Percentiles rank a stretch among this genome's conserved stretches.
Evolutionary conservation across 2,113 vertebrate species (phyloP).

Genomic region (Mola mola): DNA sequence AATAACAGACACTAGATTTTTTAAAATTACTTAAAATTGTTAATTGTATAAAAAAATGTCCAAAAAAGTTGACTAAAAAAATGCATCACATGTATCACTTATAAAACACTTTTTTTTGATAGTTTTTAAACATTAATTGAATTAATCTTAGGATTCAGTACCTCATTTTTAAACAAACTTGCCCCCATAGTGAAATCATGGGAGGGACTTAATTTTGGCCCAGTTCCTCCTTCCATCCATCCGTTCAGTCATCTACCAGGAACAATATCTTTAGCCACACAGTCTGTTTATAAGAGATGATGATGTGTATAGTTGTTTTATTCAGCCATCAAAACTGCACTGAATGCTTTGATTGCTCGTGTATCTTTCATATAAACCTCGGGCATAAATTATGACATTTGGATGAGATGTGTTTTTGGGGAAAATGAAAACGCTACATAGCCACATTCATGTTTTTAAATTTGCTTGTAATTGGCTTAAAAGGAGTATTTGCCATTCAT

Average conservation of each 20-base stretch:
- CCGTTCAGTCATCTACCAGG: neutral
- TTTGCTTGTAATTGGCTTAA: constrained; percentile 23
- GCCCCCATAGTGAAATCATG: constrained; percentile 13
- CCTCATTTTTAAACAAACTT: too few relatives aligned
- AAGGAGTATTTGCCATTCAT: constrained; percentile 31
- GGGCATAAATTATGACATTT: constrained; percentile 20
- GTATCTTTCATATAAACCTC: constrained; percentile 9
- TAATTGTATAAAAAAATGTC: too few relatives aligned
- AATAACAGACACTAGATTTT: too few relatives aligned
- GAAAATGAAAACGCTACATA: neutral
- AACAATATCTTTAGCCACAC: constrained; percentile 1
- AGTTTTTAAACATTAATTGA: too few relatives aligned
- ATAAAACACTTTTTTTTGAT: too few relatives aligned
- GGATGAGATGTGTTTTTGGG: constrained; percentile 1
- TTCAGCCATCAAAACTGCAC: constrained; percentile 11
- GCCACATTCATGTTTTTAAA: constrained; percentile 3
- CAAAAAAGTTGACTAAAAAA: too few relatives aligned
- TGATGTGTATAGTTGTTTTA: constrained; percentile 22
- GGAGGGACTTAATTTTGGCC: constrained; percentile 2
- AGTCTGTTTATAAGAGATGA: constrained; percentile 18
- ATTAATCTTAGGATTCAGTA: too few relatives aligned
- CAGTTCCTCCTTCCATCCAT: neutral
- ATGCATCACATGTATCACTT: too few relatives aligned
- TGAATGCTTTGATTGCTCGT: constrained; percentile 15
- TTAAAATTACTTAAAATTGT: too few relatives aligned